Percentiles rank a stretch among this genome's conserved stretches.
Conservation (phyloP, 1,140 invertebrate species). For the Aphidius ervi region DNA sequence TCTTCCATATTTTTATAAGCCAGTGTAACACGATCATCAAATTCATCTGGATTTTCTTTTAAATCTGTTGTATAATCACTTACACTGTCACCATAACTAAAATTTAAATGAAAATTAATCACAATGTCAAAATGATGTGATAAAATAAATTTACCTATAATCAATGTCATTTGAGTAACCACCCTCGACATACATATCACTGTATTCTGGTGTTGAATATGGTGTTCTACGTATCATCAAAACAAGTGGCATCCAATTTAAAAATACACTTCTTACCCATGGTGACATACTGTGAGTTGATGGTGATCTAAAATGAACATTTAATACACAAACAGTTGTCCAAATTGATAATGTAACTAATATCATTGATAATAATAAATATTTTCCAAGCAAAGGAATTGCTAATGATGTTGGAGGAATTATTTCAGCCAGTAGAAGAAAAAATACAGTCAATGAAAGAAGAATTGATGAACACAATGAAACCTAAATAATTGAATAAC, state of each 20-base stretch:
- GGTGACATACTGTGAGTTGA: conserved; percentile 95
- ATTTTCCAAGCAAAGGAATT: conserved; percentile 95
- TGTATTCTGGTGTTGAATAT: conserved; percentile 77
- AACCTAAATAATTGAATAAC: conserved; percentile 54
- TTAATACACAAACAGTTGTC: conserved; percentile 94
- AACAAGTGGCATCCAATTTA: conserved; percentile 82
- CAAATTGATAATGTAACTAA: conserved; percentile 94
- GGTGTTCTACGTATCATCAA: conserved; percentile 85
- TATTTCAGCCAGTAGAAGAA: conserved; percentile 93
- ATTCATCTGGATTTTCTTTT: conserved; percentile 55
- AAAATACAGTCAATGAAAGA: conserved; percentile 97
- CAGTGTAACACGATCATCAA: conserved; percentile 59
- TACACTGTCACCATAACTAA: conserved; percentile 52
- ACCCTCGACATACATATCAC: conserved; percentile 70
- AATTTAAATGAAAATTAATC: conserved; percentile 5
- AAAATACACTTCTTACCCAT: conserved; percentile 81
- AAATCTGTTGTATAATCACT: conserved; percentile 57
- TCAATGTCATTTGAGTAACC: conserved; percentile 75
- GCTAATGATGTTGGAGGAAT: conserved; percentile 96
- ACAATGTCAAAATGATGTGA: not conserved
- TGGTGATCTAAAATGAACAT: conserved; percentile 95
- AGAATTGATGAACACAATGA: conserved; percentile 97
- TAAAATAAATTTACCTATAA: conserved; percentile 59
- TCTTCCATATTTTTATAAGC: conserved; percentile 62
- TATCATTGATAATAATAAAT: conserved; percentile 96